Conservation (phyloP, 64 coral and sea anemone species). For the Actinia tenebrosa region DNA sequence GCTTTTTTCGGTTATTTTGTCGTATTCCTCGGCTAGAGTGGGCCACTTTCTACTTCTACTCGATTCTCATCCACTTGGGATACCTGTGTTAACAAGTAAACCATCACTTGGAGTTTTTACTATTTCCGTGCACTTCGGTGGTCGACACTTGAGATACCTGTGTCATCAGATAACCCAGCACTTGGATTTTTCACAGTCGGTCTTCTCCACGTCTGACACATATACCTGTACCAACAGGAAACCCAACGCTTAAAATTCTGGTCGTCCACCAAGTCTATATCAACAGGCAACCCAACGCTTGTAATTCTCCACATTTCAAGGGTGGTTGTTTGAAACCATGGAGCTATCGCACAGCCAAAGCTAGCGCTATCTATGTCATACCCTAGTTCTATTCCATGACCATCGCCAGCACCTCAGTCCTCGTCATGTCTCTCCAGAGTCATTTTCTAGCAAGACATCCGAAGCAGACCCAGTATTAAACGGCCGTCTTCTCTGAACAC, state of each 20-base stretch:
- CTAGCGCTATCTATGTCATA: too few relatives aligned
- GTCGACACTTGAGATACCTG: too few relatives aligned
- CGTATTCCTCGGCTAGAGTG: neutral
- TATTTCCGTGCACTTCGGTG: too few relatives aligned
- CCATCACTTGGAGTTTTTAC: neutral
- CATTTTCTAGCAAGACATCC: slow-evolving; percentile 2
- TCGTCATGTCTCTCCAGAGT: neutral
- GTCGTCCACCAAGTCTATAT: too few relatives aligned
- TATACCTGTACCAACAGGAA: too few relatives aligned
- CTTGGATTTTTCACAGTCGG: neutral
- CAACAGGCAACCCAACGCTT: too few relatives aligned
- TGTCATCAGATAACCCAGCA: too few relatives aligned
- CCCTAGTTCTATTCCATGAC: too few relatives aligned
- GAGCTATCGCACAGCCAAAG: neutral
- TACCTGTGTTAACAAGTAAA: neutral
- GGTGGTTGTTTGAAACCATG: neutral
- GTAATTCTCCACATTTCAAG: too few relatives aligned
- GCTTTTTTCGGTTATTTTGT: neutral
- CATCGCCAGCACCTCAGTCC: too few relatives aligned
- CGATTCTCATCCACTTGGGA: neutral
- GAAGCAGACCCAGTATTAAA: slow-evolving; percentile 11
- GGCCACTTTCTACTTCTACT: neutral
- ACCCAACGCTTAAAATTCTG: too few relatives aligned
- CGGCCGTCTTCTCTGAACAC: neutral
- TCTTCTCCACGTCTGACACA: too few relatives aligned